Percentiles rank a stretch among this genome's conserved stretches.
phyloP scores from a whole-genome alignment of 1,140 invertebrate genomes.

The Drosophila pandora region DNA sequence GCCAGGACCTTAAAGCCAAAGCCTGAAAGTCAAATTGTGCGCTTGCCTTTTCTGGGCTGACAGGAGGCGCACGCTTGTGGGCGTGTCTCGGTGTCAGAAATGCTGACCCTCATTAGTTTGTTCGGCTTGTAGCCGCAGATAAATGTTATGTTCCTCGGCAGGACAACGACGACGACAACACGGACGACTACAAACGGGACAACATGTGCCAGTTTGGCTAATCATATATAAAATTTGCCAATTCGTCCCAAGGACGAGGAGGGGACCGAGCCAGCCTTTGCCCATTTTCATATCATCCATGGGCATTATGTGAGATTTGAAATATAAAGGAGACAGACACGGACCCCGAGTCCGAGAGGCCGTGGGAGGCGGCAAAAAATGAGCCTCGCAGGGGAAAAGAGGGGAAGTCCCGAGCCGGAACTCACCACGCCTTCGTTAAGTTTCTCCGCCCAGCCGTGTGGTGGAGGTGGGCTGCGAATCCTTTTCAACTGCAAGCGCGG shows the following conservation, averaged over 20 bases:
- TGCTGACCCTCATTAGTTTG: constrained; percentile 69
- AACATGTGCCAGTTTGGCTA: constrained; percentile 68
- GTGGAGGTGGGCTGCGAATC: constrained; percentile 49
- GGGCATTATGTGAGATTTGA: constrained; percentile 62
- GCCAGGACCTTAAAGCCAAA: constrained; percentile 35
- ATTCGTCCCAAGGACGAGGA: constrained; percentile 26
- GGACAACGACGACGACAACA: constrained; percentile 10
- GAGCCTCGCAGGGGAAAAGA: constrained; percentile 8
- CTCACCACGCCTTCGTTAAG: constrained; percentile 53
- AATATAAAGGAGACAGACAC: constrained; percentile 8
- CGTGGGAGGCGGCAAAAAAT: background rate
- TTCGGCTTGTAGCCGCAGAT: constrained; percentile 43
- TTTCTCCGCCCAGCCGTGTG: constrained; percentile 21
- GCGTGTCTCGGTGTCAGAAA: constrained; percentile 48
- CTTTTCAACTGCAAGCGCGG: constrained; percentile 40
- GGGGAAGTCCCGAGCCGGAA: background rate
- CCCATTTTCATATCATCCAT: constrained; percentile 58
- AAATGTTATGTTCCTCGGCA: constrained; percentile 60
- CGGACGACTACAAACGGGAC: constrained; percentile 6
- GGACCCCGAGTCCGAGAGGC: constrained; percentile 2
- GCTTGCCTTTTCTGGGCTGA: constrained; percentile 1
- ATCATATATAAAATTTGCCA: constrained; percentile 59
- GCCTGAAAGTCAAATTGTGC: constrained; percentile 18
- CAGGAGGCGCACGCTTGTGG: constrained; percentile 11
- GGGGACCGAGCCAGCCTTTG: constrained; percentile 30